Conservation (phyloP, 2,888 invertebrate species). For the Incurvaria masculella region DNA sequence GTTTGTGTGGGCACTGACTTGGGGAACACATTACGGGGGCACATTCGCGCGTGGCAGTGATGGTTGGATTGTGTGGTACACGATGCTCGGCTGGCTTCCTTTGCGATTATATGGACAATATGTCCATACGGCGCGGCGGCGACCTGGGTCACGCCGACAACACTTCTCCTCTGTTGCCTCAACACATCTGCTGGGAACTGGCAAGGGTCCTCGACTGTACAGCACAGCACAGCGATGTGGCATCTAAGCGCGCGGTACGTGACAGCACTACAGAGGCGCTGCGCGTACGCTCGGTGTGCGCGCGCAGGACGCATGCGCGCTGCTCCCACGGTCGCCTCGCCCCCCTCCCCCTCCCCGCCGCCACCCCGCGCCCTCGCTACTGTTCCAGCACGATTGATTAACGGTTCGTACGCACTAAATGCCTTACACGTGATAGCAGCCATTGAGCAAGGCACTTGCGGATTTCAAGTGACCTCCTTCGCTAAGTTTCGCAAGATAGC, state of each 20-base stretch:
- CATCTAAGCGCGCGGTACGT: constrained; percentile 8
- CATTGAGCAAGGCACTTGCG: too few species aligned
- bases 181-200: neutral
- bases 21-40: too few species aligned
- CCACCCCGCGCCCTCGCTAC: too few species aligned
- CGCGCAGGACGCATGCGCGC: constrained; percentile 16
- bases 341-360: too few species aligned
- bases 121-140: constrained; percentile 2
- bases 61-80: too few species aligned
- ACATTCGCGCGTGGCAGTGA: too few species aligned
- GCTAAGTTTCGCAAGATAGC: neutral
- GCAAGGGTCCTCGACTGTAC: neutral
- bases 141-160: neutral
- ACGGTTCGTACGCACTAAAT: neutral
- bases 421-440: neutral
- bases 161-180: too few species aligned
- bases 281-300: constrained; percentile 24
- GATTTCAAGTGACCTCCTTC: neutral
- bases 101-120: too few species aligned
- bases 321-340: neutral
- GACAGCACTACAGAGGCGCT: constrained; percentile 10
- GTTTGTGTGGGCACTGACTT: constrained; percentile 5
- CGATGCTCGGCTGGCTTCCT: too few species aligned
- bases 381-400: neutral
- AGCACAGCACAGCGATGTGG: constrained; percentile 4